Conservation (phyloP, 1,140 invertebrate species). For the Caenorhabditis elegans region DNA sequence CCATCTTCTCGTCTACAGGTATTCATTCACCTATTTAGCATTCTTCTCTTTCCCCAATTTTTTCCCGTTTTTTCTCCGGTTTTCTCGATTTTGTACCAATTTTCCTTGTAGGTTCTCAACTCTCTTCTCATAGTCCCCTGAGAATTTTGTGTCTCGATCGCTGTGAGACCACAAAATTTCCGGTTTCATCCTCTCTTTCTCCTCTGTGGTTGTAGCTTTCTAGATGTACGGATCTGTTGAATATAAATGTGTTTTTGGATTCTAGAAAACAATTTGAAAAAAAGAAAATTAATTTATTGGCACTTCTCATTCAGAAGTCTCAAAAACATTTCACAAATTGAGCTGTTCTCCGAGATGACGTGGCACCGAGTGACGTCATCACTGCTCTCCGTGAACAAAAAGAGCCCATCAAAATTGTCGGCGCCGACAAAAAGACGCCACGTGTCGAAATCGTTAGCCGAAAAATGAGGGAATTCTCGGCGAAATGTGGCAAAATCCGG, state of each 20-base stretch:
- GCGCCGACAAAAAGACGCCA: neutral
- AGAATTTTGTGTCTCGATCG: too few relatives aligned
- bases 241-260: too few relatives aligned
- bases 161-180: too few relatives aligned
- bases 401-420: neutral
- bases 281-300: too few relatives aligned
- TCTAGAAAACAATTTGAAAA: too few relatives aligned
- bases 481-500: neutral
- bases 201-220: neutral
- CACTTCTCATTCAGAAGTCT: neutral
- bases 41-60: neutral
- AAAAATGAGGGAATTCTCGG: neutral
- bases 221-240: too few relatives aligned
- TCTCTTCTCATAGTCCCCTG: too few relatives aligned
- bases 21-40: neutral
- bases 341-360: neutral
- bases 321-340: neutral
- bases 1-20: neutral
- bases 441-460: neutral
- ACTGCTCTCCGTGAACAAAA: neutral
- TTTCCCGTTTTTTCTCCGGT: neutral
- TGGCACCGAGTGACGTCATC: neutral
- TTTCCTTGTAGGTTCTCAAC: too few relatives aligned
- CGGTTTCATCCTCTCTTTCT: too few relatives aligned
- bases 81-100: too few relatives aligned